Evolutionary conservation across 2,797 vertebrate species (phyloP).

Genomic region (Gadopsis bispinosus): DNA sequence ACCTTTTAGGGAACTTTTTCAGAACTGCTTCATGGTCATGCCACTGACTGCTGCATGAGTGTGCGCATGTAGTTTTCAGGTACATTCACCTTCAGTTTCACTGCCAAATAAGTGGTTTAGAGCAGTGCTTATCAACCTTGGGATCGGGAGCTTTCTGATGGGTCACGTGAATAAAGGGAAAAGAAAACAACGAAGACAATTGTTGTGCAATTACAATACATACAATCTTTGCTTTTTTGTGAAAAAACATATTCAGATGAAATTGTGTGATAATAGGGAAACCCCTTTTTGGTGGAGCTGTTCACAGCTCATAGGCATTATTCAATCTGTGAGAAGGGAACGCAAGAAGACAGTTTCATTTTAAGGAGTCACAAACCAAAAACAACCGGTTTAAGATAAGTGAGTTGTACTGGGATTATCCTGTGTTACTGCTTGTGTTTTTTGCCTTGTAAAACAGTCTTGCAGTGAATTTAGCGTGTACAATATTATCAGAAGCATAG

Average conservation of each 20-base stretch:
- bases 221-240: neutral
- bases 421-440: neutral
- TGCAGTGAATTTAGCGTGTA: neutral
- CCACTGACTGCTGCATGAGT: neutral
- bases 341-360: neutral
- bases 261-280: neutral
- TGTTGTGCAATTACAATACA: neutral
- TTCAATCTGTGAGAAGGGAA: conserved; percentile 1
- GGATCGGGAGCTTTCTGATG: neutral
- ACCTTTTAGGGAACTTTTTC: neutral
- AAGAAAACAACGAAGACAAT: neutral
- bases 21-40: neutral
- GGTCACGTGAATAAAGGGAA: neutral
- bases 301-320: neutral
- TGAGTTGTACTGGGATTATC: neutral
- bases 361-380: conserved; percentile 6
- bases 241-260: neutral
- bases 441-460: neutral
- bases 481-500: neutral
- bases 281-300: neutral
- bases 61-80: neutral
- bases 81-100: neutral
- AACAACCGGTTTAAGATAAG: neutral
- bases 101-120: neutral
- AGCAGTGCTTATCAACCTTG: neutral